These are phyloP conservation scores for Melanaphis sacchari DNA, from an alignment of 1,140 invertebrate genomes.

Conservation along the genomic window DNA sequence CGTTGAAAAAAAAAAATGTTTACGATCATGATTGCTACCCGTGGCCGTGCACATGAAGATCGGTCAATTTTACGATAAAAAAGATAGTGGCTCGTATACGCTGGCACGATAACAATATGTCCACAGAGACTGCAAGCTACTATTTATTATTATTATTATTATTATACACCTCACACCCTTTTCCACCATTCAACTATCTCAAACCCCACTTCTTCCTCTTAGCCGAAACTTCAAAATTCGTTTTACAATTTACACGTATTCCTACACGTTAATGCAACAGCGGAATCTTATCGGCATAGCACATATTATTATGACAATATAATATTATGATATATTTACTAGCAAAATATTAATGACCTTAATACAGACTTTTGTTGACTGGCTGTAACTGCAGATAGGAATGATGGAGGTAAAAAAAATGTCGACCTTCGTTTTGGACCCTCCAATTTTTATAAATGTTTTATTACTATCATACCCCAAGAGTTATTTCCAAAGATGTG, in stretches of 20 bases:
- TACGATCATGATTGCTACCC: background rate
- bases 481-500: background rate
- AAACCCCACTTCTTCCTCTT: background rate
- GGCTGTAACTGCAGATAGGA: background rate
- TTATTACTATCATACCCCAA: background rate
- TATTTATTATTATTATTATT: background rate
- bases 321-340: background rate
- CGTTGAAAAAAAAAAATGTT: background rate
- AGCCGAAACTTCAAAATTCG: background rate
- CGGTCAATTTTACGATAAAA: constrained; percentile 32
- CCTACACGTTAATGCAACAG: background rate
- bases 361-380: background rate
- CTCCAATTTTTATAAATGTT: background rate
- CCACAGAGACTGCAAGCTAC: background rate
- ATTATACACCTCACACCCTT: background rate
- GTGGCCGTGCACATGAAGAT: background rate
- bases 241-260: background rate
- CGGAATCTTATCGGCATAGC: background rate
- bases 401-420: background rate
- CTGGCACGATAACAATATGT: background rate
- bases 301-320: background rate
- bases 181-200: background rate
- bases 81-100: background rate
- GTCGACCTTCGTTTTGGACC: background rate
- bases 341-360: background rate